Evolutionary conservation across 2,113 vertebrate genomes (phyloP).

Genomic region (Damaliscus lunatus): DNA sequence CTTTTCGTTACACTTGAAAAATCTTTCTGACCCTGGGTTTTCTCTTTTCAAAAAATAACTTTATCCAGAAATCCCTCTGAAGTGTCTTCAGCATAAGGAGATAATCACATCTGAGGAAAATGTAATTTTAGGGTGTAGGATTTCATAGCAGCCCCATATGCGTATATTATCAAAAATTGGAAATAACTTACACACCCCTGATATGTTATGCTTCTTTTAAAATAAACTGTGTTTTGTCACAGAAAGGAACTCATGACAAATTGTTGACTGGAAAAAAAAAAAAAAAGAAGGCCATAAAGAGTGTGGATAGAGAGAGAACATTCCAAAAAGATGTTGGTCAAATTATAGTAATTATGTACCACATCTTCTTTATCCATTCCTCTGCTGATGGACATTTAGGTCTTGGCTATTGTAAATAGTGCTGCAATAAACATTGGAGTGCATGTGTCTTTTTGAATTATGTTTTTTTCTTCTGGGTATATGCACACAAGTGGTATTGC

Average conservation of each 20-base stretch:
- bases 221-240: not conserved
- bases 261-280: not conserved
- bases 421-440: not conserved
- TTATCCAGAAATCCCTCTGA: not conserved
- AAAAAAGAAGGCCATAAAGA: not conserved
- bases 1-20: not conserved
- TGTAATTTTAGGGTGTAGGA: not conserved
- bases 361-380: not conserved
- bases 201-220: not conserved
- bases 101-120: not conserved
- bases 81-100: not conserved
- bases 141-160: not conserved
- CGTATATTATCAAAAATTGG: not conserved
- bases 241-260: not conserved
- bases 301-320: not conserved
- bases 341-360: not conserved
- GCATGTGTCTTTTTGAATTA: not conserved
- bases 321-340: not conserved
- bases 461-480: not conserved
- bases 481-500: not conserved
- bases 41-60: slow-evolving; percentile 23
- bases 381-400: not conserved
- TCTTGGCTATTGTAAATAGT: not conserved
- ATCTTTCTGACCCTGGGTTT: slow-evolving; percentile 27
- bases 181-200: not conserved